Percentiles rank a stretch among this genome's conserved stretches.
Evolutionary conservation across 2,113 vertebrate species (phyloP).

Genomic region (Seriola dumerili): DNA sequence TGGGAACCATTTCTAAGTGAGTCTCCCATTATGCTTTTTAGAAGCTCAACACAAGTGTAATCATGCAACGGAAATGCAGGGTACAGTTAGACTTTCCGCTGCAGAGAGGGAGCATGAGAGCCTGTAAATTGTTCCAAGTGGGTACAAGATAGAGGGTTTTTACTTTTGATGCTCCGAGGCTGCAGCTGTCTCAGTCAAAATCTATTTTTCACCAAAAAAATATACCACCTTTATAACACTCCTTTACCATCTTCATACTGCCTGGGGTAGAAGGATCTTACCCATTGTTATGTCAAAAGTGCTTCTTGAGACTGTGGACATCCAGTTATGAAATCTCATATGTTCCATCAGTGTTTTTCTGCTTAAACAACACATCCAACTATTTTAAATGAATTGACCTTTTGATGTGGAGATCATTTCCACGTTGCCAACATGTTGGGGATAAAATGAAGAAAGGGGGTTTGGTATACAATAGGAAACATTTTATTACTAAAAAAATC

Average conservation of each 20-base stretch:
- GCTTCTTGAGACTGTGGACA: not conserved
- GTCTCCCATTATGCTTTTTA: constrained; percentile 61
- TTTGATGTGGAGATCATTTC: too few relatives aligned
- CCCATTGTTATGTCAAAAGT: not conserved
- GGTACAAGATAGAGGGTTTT: constrained; percentile 24
- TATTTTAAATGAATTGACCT: not conserved
- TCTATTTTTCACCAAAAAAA: not conserved
- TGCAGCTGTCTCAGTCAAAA: constrained; percentile 26
- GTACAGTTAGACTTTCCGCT: constrained; percentile 41
- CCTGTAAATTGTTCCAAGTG: constrained; percentile 52
- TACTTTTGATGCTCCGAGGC: constrained; percentile 51
- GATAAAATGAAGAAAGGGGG: constrained; percentile 46
- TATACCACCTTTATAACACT: not conserved
- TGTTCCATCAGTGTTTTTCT: not conserved
- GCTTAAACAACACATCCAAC: not conserved
- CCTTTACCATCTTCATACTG: not conserved
- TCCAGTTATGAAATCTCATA: constrained; percentile 1
- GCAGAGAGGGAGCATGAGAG: constrained; percentile 35
- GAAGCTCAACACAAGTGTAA: constrained; percentile 58
- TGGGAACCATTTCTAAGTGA: constrained; percentile 44
- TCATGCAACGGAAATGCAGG: constrained; percentile 47
- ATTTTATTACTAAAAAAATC: constrained; percentile 85
- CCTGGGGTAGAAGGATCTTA: not conserved
- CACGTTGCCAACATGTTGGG: not conserved
- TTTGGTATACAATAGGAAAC: constrained; percentile 78